A percentile compares a stretch with the other conserved stretches of the same genome.
phyloP scores from a whole-genome alignment of 1,140 invertebrate species.

The Drosophila ananassae region DNA sequence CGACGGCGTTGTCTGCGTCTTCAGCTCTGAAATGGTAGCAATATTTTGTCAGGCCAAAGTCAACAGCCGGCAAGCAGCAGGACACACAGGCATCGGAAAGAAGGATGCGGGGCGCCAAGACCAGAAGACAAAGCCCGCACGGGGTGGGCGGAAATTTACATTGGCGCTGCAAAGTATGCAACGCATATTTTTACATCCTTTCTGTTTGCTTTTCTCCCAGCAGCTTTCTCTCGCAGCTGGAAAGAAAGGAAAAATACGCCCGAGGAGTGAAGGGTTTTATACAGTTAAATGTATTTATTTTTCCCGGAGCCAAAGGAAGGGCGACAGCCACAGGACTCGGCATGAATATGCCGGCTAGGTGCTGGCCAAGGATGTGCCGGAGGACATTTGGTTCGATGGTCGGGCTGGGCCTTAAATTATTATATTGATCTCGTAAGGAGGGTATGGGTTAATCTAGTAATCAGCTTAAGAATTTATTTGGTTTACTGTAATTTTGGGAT shows the following conservation, averaged over 20 bases:
- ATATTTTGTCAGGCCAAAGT: conserved; percentile 75
- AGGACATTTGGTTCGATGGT: conserved; percentile 2
- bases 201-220: conserved; percentile 62
- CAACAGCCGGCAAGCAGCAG: conserved; percentile 62
- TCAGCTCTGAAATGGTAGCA: conserved; percentile 58
- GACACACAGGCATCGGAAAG: not conserved
- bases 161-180: conserved; percentile 73
- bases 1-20: conserved; percentile 25
- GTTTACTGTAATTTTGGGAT: not conserved
- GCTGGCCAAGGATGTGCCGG: conserved; percentile 27
- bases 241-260: conserved; percentile 6
- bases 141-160: conserved; percentile 58
- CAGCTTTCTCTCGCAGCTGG: conserved; percentile 1
- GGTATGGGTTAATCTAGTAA: conserved; percentile 30
- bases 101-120: conserved; percentile 42
- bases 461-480: conserved; percentile 34
- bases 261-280: conserved; percentile 20
- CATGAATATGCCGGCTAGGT: conserved; percentile 26
- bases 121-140: conserved; percentile 51
- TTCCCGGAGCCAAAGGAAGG: conserved; percentile 32
- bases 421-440: conserved; percentile 33
- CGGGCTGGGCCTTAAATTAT: conserved; percentile 33
- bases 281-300: conserved; percentile 63
- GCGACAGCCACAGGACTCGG: conserved; percentile 18
- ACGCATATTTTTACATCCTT: conserved; percentile 77